Conservation (phyloP, 2,888 invertebrate genomes). For the Zaprionus bogoriensis region DNA sequence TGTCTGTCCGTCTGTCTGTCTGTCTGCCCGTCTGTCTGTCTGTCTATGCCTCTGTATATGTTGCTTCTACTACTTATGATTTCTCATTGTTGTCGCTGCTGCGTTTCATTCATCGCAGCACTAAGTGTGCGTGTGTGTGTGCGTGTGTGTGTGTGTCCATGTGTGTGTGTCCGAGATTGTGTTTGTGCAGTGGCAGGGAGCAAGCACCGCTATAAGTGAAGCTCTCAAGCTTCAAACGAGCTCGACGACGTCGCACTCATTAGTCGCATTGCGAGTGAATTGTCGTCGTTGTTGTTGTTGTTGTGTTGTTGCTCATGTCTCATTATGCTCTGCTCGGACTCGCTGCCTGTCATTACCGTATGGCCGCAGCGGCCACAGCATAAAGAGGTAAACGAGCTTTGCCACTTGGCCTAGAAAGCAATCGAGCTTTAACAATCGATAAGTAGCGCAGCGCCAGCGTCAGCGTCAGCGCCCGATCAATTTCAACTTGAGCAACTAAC, state of each 20-base stretch:
- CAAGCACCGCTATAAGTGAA: constrained; percentile 66
- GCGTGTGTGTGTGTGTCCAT: neutral
- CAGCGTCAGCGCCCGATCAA: constrained; percentile 48
- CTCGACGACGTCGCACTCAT: constrained; percentile 52
- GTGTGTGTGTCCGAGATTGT: constrained; percentile 4
- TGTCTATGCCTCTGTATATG: no score
- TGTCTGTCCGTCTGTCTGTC: neutral
- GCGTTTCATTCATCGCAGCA: constrained; percentile 72
- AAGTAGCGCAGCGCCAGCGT: neutral
- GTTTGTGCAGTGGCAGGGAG: constrained; percentile 13
- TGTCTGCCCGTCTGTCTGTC: no score
- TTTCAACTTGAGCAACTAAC: constrained; percentile 45
- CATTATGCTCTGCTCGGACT: constrained; percentile 63
- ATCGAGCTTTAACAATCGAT: constrained; percentile 35
- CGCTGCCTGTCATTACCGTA: constrained; percentile 65
- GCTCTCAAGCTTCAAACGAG: constrained; percentile 62
- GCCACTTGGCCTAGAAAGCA: constrained; percentile 77
- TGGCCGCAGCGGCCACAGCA: constrained; percentile 20
- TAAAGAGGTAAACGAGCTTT: constrained; percentile 46
- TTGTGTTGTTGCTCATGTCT: constrained; percentile 60
- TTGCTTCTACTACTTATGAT: constrained; percentile 63
- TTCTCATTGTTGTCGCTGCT: constrained; percentile 69
- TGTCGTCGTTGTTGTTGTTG: constrained; percentile 42
- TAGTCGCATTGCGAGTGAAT: constrained; percentile 51
- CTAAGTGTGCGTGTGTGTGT: constrained; percentile 50